Percentiles rank a stretch among this genome's conserved stretches.
Evolutionary conservation across 2,113 vertebrate genomes (phyloP).

Genomic region (Aythya baeri): DNA sequence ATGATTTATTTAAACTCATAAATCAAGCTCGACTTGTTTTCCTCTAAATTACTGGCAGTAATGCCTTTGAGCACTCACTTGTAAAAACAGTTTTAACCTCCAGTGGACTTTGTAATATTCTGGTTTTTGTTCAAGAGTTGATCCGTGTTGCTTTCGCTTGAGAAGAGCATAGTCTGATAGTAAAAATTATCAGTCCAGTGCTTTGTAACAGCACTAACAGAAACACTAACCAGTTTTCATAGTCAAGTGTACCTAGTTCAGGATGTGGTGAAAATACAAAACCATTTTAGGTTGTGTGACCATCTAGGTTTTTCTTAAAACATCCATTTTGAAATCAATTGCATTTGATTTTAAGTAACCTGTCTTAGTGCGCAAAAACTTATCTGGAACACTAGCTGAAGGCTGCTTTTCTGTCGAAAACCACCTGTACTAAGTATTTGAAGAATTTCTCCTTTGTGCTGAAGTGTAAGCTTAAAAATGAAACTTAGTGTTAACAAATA

Average conservation of each 20-base stretch:
- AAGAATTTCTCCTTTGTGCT: neutral
- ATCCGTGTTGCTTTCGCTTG: neutral
- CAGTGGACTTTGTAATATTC: neutral
- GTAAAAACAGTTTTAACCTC: neutral
- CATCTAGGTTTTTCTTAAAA: neutral
- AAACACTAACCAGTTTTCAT: neutral
- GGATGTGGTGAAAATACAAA: neutral
- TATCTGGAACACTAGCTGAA: neutral
- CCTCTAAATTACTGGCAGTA: neutral
- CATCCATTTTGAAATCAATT: neutral
- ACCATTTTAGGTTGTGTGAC: neutral
- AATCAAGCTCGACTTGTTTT: neutral
- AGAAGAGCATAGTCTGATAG: neutral
- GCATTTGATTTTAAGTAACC: neutral
- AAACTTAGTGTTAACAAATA: neutral
- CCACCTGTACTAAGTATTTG: neutral
- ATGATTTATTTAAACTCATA: neutral
- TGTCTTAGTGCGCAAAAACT: neutral
- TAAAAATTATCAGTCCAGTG: neutral
- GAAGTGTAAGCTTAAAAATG: neutral
- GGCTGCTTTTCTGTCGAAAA: neutral
- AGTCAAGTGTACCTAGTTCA: neutral
- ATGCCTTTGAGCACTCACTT: neutral
- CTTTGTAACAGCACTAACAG: neutral
- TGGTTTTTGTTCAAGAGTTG: neutral